Conservation (phyloP, 1,140 invertebrate genomes). For the Trichogramma pretiosum region DNA sequence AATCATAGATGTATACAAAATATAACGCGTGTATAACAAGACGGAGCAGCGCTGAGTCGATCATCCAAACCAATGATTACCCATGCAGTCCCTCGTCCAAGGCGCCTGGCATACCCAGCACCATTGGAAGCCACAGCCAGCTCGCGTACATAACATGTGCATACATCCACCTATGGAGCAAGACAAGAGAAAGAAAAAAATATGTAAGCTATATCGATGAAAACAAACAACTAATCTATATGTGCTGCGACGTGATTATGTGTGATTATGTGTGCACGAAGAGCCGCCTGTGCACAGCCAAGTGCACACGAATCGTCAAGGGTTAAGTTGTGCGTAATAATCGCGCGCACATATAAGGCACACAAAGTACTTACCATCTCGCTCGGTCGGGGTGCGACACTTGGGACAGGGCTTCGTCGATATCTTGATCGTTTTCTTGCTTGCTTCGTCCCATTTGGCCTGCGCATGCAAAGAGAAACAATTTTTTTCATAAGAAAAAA, state of each 20-base stretch:
- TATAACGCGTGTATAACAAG: too few species aligned
- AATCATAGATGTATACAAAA: too few species aligned
- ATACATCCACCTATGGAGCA: slow-evolving; percentile 70
- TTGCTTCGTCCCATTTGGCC: slow-evolving; percentile 71
- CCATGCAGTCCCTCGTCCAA: slow-evolving; percentile 81
- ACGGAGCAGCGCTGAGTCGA: too few species aligned
- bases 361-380: slow-evolving; percentile 56
- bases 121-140: slow-evolving; percentile 72
- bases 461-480: slow-evolving; percentile 31
- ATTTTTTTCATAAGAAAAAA: slow-evolving; percentile 12
- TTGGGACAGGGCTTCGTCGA: slow-evolving; percentile 82
- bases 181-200: slow-evolving; percentile 21
- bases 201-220: too few species aligned
- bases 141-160: slow-evolving; percentile 75
- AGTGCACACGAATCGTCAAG: too few species aligned
- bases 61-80: slow-evolving; percentile 79
- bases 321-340: too few species aligned
- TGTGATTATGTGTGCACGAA: too few species aligned
- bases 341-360: too few species aligned
- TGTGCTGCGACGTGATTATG: too few species aligned
- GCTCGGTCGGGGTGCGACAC: slow-evolving; percentile 77
- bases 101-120: slow-evolving; percentile 81
- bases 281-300: too few species aligned
- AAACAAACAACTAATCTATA: too few species aligned
- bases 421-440: slow-evolving; percentile 64